phyloP scores from a whole-genome alignment of 2,888 invertebrate species.

The Drosophila neonasuta region DNA sequence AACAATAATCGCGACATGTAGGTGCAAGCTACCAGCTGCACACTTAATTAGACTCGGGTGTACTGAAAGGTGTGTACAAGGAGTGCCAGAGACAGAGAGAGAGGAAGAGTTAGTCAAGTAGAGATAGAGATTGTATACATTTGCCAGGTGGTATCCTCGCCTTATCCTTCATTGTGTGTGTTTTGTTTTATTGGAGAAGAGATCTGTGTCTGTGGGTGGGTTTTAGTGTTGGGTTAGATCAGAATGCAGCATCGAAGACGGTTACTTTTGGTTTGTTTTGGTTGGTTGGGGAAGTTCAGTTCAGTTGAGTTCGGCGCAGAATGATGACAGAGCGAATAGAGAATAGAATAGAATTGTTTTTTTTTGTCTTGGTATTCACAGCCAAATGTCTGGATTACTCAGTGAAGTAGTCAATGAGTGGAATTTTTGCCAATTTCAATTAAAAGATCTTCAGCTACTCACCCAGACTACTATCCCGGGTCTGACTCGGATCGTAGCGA shows the following conservation, averaged over 20 bases:
- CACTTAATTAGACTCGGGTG: conserved; percentile 25
- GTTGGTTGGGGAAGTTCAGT: conserved; percentile 24
- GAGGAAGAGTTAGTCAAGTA: background rate
- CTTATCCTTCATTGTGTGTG: conserved; percentile 47
- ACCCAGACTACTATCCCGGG: conserved; percentile 82
- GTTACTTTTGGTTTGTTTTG: conserved; percentile 43
- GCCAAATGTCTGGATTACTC: conserved; percentile 60
- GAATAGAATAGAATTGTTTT: conserved; percentile 50
- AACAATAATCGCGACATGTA: conserved; percentile 24
- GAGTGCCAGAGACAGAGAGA: conserved; percentile 2
- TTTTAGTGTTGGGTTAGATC: conserved; percentile 36
- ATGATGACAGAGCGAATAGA: conserved; percentile 28
- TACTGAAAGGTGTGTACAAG: conserved; percentile 21
- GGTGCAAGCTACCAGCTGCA: conserved; percentile 31
- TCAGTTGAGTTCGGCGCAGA: conserved; percentile 13
- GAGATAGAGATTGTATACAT: background rate
- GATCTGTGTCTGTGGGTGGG: conserved; percentile 50
- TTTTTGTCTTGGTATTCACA: conserved; percentile 45
- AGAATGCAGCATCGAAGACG: conserved; percentile 70
- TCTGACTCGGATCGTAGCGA: conserved; percentile 77
- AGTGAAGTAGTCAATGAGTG: conserved; percentile 45
- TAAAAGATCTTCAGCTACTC: conserved; percentile 45
- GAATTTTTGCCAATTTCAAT: background rate
- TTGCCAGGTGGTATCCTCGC: conserved; percentile 19
- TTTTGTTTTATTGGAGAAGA: conserved; percentile 3